Conservation (phyloP, 2,888 invertebrate species). For the Lysandra bellargus region DNA sequence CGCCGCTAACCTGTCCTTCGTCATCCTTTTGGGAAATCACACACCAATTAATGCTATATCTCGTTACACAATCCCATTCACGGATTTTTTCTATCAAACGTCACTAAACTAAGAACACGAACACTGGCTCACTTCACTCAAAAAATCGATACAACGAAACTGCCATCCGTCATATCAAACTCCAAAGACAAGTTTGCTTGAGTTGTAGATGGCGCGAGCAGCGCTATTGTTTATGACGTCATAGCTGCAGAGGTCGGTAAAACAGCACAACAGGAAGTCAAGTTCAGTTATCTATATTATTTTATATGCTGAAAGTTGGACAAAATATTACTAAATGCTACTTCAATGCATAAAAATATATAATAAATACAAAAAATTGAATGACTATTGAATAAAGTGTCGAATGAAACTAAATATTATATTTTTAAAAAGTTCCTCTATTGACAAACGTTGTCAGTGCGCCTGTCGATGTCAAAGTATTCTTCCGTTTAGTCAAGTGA, state of each 20-base stretch:
- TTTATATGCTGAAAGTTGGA: not conserved
- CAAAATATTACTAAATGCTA: not conserved
- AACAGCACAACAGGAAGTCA: constrained; percentile 47
- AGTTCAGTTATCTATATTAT: constrained; percentile 24
- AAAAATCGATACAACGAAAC: constrained; percentile 90
- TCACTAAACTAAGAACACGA: constrained; percentile 87
- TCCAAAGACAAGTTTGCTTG: constrained; percentile 51
- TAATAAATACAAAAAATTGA: not conserved
- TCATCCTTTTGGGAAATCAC: constrained; percentile 88
- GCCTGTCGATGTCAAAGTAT: constrained; percentile 48
- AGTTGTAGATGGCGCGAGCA: constrained; percentile 65
- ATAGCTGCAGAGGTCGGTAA: constrained; percentile 54
- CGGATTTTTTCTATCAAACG: constrained; percentile 85
- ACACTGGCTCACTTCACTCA: constrained; percentile 85
- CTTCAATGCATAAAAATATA: not conserved
- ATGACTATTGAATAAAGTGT: not conserved
- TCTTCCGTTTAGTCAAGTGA: constrained; percentile 82
- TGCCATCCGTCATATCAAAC: constrained; percentile 76
- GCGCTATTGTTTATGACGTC: constrained; percentile 58
- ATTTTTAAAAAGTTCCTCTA: constrained; percentile 28
- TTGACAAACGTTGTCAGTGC: constrained; percentile 58
- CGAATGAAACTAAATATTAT: not conserved
- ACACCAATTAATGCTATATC: constrained; percentile 84
- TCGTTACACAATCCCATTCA: constrained; percentile 90
- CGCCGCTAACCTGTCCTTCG: constrained; percentile 98